These are phyloP conservation scores for Egretta garzetta DNA, from an alignment of 2,113 vertebrate species.

Conservation along the genomic window DNA sequence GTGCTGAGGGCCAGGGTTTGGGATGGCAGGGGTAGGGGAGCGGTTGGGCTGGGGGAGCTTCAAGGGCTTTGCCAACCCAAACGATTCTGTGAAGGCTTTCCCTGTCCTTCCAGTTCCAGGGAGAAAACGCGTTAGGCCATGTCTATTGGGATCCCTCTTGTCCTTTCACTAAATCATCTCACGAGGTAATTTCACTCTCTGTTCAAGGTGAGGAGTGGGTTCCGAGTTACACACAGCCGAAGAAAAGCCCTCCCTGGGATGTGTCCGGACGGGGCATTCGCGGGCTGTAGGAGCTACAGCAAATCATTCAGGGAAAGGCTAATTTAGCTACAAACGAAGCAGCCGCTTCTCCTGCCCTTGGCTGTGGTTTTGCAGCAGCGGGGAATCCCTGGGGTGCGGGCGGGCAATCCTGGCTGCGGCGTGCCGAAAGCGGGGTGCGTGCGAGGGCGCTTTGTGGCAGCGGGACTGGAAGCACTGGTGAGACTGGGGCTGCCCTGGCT, in stretches of 20 bases:
- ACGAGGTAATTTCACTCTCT: accelerated
- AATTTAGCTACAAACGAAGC: neutral
- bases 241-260: neutral
- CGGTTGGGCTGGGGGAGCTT: too few relatives aligned
- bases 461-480: neutral
- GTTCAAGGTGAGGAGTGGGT: neutral
- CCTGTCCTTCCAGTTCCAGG: neutral
- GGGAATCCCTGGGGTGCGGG: accelerated
- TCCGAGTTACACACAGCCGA: neutral
- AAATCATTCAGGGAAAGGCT: neutral
- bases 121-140: accelerated
- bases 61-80: too few relatives aligned
- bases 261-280: neutral
- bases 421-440: neutral
- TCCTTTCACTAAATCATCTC: neutral
- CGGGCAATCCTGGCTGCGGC: accelerated
- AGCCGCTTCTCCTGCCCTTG: neutral
- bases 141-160: accelerated
- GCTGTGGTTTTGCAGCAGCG: neutral
- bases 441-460: accelerated
- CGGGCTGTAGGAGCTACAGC: neutral
- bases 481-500: neutral
- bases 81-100: neutral
- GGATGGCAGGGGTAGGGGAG: too few relatives aligned
- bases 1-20: too few relatives aligned